phyloP scores from a whole-genome alignment of 2,888 invertebrate species.

The Caenorhabditis wallacei region DNA sequence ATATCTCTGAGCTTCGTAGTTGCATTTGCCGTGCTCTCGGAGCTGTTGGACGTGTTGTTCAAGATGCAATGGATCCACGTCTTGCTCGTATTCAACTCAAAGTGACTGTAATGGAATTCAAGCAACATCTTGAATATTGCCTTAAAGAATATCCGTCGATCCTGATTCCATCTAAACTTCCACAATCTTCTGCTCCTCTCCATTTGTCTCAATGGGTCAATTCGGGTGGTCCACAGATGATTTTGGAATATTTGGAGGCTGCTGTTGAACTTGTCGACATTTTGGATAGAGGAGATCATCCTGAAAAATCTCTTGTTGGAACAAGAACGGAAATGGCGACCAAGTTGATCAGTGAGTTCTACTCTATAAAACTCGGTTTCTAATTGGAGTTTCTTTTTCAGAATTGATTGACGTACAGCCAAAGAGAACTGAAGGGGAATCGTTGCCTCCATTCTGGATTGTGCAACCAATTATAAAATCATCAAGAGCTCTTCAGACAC shows the following conservation, averaged over 20 bases:
- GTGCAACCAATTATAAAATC: slow-evolving; percentile 45
- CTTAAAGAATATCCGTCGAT: slow-evolving; percentile 55
- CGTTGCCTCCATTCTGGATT: slow-evolving; percentile 43
- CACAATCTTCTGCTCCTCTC: slow-evolving; percentile 61
- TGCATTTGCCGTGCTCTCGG: slow-evolving; percentile 63
- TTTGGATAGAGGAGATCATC: slow-evolving; percentile 47
- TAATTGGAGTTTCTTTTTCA: not conserved
- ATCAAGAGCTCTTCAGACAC: slow-evolving; percentile 59
- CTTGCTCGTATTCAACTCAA: slow-evolving; percentile 49
- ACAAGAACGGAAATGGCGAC: slow-evolving; percentile 38
- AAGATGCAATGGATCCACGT: slow-evolving; percentile 45
- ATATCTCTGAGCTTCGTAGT: slow-evolving; percentile 62
- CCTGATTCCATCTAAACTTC: slow-evolving; percentile 49
- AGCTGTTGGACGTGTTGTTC: slow-evolving; percentile 53
- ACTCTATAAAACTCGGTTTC: too few relatives aligned
- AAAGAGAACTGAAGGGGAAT: slow-evolving; percentile 34
- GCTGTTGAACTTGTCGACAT: slow-evolving; percentile 57
- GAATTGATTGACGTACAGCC: slow-evolving; percentile 48
- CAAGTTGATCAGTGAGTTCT: slow-evolving; percentile 39
- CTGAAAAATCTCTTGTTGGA: slow-evolving; percentile 40
- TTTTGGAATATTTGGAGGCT: slow-evolving; percentile 53
- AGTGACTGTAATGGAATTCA: slow-evolving; percentile 43
- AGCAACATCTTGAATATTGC: slow-evolving; percentile 67
- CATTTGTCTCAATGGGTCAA: slow-evolving; percentile 60
- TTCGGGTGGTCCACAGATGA: slow-evolving; percentile 57